Conservation (phyloP, 2,113 vertebrate genomes). For the Edolisoma coerulescens region DNA sequence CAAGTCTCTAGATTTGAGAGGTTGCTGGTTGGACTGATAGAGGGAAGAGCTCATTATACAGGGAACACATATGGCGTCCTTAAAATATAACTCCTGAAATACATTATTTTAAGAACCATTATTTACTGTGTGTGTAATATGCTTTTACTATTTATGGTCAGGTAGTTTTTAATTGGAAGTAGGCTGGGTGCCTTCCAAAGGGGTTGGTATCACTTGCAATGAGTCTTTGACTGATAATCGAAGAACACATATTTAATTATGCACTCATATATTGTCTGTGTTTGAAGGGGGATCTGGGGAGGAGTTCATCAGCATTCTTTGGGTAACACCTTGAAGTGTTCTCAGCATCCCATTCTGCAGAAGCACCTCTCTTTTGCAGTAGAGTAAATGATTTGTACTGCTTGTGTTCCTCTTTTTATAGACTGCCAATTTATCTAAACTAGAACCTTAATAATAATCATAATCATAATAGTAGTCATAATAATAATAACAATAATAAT, state of each 20-base stretch:
- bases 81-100: conserved; percentile 48
- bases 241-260: background rate
- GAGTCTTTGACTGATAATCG: conserved; percentile 11
- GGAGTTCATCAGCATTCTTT: background rate
- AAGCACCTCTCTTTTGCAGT: background rate
- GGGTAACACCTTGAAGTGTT: background rate
- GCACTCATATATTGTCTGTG: background rate
- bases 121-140: conserved; percentile 53
- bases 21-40: background rate
- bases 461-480: too few species aligned
- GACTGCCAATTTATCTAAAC: background rate
- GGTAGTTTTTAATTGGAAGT: conserved; percentile 65
- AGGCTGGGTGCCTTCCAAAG: conserved; percentile 46
- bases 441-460: background rate
- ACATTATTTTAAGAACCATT: conserved; percentile 67
- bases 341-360: background rate
- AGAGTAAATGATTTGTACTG: background rate
- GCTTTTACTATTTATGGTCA: conserved; percentile 71
- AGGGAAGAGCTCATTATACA: conserved; percentile 15
- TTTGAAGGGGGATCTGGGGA: background rate
- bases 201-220: background rate
- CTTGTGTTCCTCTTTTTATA: background rate
- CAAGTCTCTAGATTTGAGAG: background rate
- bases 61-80: conserved; percentile 37
- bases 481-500: background rate